Base-by-base conservation (phyloP, 2,113 vertebrate genomes). In the Cottus gobio region DNA sequence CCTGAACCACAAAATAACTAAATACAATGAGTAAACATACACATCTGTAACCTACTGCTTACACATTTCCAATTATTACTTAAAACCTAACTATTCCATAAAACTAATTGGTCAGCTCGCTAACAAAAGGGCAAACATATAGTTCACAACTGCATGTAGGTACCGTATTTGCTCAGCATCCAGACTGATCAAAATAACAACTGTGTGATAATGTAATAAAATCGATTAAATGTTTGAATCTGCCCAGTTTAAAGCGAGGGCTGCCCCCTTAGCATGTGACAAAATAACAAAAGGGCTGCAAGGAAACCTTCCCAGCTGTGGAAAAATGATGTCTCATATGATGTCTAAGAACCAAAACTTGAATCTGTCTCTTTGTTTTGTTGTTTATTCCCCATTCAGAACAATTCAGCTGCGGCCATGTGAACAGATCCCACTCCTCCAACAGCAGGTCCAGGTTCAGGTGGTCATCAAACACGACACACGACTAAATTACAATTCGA, bases 351-450 rank as follows among this genome's bases (percentile, higher is more conserved):
- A 28, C 63, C 3, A 0, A 20, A 67, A 37, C 2, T 44, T 1
- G 0, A 58, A 56, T 11, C 9, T 63, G 8, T 76, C 8, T 13
- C 3, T 34, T 26, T 69, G 1, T 30, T 82, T 31, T 39, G 15
- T 4, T 20, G 48, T 37, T 30, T 16, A 66, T 79, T 52, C 30
- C 18, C 8, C 57, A 58, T n/a, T 36, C 77, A 95, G 95, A 7
- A 36, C 42, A 44, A 0, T 94, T 92, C 82, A 90, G 94, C 61
- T 95, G 95, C 57, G 95, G 95, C 18, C 80, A 12, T 7, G 67
- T 92, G 60, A 52, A 22, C 39, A 6, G 37, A 24, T n/a, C 54
- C 34, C 24, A 87, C 26, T 12, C 7, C 15, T 9, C 70, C 0
- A 0, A 0, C 26, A n/a, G 64, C 37, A 85, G 88, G 50, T 65